Conservation (phyloP, 2,888 invertebrate species). For the Rhagophthalmus giganteus region DNA sequence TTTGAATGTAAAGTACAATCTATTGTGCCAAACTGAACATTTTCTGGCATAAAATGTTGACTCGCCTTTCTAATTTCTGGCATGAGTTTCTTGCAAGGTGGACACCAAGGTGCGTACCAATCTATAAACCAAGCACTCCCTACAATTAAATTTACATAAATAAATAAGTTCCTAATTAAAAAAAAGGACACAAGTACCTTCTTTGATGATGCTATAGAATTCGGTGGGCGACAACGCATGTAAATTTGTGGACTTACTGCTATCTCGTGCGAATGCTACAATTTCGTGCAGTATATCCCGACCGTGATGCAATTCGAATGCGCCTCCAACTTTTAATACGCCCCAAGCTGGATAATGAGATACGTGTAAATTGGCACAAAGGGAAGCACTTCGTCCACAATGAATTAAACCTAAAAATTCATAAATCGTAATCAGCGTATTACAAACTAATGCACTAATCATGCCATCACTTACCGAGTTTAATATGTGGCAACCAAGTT, state of each 20-base stretch:
- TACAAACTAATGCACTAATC: no score
- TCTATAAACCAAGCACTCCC: conserved; percentile 67
- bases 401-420: conserved; percentile 63
- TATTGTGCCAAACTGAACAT: conserved; percentile 65
- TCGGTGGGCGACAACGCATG: conserved; percentile 67
- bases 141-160: conserved; percentile 29
- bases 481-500: conserved; percentile 59
- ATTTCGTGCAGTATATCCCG: conserved; percentile 61
- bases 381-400: conserved; percentile 60
- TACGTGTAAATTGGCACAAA: conserved; percentile 65
- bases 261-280: conserved; percentile 67
- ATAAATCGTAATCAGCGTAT: no score
- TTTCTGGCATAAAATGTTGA: conserved; percentile 53
- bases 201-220: conserved; percentile 60
- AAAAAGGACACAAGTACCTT: no score
- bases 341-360: conserved; percentile 69
- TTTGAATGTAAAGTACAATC: conserved; percentile 67
- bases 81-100: conserved; percentile 70
- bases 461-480: conserved; percentile 56
- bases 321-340: conserved; percentile 73
- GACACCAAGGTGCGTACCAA: conserved; percentile 80
- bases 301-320: conserved; percentile 74
- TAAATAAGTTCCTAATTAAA: no score
- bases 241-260: conserved; percentile 60
- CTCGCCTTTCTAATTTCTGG: conserved; percentile 70